Evolutionary conservation across 1,140 invertebrate genomes (phyloP).

Genomic region (Dysdera silvatica): DNA sequence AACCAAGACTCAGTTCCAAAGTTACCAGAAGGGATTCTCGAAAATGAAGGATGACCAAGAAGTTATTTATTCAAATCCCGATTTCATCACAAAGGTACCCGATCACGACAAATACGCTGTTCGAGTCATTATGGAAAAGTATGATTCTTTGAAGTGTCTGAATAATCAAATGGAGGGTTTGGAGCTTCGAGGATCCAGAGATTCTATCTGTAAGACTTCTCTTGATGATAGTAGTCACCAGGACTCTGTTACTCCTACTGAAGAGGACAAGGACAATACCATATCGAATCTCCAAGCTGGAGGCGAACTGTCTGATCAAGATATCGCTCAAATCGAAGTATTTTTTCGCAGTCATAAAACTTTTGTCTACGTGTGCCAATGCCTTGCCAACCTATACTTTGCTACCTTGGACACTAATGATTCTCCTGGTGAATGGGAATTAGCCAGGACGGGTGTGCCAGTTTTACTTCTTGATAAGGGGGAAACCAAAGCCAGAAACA

Average conservation of each 20-base stretch:
- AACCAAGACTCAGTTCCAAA: no score
- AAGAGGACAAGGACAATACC: constrained; percentile 4
- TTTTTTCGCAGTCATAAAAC: constrained; percentile 71
- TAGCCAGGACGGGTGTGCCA: constrained; percentile 70
- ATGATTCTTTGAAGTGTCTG: constrained; percentile 18
- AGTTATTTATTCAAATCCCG: constrained; percentile 18
- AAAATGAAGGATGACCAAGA: neutral
- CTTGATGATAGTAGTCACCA: constrained; percentile 2
- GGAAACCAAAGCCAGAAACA: constrained; percentile 58
- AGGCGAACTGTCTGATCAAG: constrained; percentile 38
- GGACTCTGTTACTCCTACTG: neutral
- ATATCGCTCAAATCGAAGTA: constrained; percentile 65
- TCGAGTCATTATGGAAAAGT: constrained; percentile 25
- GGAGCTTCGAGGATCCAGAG: constrained; percentile 8
- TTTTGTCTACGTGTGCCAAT: constrained; percentile 67
- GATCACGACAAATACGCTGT: constrained; percentile 23
- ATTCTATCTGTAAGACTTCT: constrained; percentile 12
- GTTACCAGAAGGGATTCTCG: constrained; percentile 10
- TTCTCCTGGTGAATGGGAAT: constrained; percentile 56
- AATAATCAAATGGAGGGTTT: constrained; percentile 20
- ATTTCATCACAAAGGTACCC: constrained; percentile 12
- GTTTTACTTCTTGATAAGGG: constrained; percentile 69
- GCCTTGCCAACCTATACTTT: constrained; percentile 67
- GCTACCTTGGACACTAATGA: constrained; percentile 43
- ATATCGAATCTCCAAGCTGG: neutral